Conservation (phyloP, 2,888 invertebrate genomes). For the Lochmaea capreae region DNA sequence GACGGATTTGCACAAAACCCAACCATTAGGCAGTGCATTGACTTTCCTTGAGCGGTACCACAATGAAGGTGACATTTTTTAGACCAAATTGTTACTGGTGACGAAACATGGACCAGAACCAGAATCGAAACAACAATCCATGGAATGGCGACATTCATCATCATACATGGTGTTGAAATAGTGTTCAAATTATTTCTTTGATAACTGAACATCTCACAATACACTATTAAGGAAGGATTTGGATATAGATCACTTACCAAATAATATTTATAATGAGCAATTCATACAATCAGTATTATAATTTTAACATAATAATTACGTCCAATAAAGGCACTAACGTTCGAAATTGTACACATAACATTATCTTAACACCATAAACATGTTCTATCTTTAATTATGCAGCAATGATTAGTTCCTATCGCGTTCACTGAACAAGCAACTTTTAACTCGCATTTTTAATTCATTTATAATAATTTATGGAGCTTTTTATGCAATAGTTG, state of each 20-base stretch:
- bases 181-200: too few species aligned
- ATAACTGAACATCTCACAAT: too few species aligned
- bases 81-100: too few species aligned
- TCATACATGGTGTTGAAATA: too few species aligned
- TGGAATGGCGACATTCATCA: too few species aligned
- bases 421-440: not conserved
- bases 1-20: too few species aligned
- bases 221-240: too few species aligned
- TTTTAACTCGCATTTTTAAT: not conserved
- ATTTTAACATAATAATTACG: conserved; percentile 24
- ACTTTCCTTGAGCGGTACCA: too few species aligned
- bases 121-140: too few species aligned
- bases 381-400: not conserved
- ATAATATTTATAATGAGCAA: conserved; percentile 15
- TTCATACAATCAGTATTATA: conserved; percentile 19
- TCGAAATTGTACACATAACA: not conserved
- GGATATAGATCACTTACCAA: not conserved
- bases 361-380: not conserved
- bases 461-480: not conserved
- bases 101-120: too few species aligned
- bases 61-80: too few species aligned
- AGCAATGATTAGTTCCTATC: conserved; percentile 4
- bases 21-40: too few species aligned
- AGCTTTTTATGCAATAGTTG: conserved; percentile 4
- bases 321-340: conserved; percentile 13